Conservation (phyloP, 2,797 vertebrate species). For the Gambelia wislizenii region DNA sequence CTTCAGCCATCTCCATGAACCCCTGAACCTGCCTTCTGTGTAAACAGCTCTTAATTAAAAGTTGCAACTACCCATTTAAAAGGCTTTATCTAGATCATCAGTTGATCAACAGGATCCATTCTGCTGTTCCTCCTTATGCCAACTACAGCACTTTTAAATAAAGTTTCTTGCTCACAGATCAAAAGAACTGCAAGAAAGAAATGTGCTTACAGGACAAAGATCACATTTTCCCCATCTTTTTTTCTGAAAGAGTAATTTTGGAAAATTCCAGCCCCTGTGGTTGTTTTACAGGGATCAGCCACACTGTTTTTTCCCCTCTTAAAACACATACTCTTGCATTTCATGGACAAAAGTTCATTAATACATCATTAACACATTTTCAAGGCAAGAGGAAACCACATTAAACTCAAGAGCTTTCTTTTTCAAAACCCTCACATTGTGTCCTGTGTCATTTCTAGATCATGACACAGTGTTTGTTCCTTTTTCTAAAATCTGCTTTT, state of each 20-base stretch:
- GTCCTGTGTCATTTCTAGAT: neutral
- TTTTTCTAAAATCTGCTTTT: neutral
- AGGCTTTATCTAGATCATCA: slow-evolving; percentile 78
- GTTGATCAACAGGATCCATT: slow-evolving; percentile 68
- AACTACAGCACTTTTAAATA: slow-evolving; percentile 41
- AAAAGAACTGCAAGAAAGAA: neutral
- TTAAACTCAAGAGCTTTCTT: no score
- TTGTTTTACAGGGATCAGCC: neutral
- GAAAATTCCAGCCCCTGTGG: neutral
- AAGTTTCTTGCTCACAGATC: slow-evolving; percentile 34
- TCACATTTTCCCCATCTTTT: slow-evolving; percentile 18
- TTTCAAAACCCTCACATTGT: neutral
- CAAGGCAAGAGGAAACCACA: neutral
- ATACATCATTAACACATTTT: neutral
- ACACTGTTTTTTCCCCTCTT: no score
- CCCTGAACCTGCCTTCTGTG: slow-evolving; percentile 75
- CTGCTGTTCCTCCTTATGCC: slow-evolving; percentile 53
- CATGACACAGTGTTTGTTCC: neutral
- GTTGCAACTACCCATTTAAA: slow-evolving; percentile 72
- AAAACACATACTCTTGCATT: neutral
- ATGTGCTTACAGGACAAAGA: neutral
- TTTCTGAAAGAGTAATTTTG: neutral
- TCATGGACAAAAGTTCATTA: neutral
- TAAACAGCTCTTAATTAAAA: slow-evolving; percentile 81
- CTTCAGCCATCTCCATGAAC: slow-evolving; percentile 76